phyloP scores from a whole-genome alignment of 1,140 invertebrate species.

The Propsilocerus akamusi region DNA sequence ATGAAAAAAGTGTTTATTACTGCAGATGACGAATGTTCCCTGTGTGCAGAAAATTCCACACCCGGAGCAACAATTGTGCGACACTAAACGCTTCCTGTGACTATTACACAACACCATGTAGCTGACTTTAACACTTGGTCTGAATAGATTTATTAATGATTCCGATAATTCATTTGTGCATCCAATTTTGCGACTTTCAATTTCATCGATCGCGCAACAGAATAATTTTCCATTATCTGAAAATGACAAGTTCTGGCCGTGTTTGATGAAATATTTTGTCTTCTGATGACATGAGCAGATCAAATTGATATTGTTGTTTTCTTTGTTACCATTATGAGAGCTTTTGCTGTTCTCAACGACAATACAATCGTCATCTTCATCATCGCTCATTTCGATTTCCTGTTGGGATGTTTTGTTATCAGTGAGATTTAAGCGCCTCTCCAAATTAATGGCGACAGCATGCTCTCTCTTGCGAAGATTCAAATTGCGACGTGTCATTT shows the following conservation, averaged over 20 bases:
- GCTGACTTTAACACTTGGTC: constrained; percentile 61
- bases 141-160: constrained; percentile 35
- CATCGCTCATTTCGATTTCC: not conserved
- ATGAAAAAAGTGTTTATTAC: constrained; percentile 23
- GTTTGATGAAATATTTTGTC: constrained; percentile 21
- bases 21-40: constrained; percentile 24
- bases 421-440: not conserved
- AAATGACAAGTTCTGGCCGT: constrained; percentile 11
- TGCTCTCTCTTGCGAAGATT: not conserved
- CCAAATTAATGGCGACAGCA: not conserved
- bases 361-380: not conserved
- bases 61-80: constrained; percentile 77
- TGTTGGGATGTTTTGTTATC: not conserved
- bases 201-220: constrained; percentile 52
- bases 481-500: not conserved
- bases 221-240: constrained; percentile 13
- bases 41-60: constrained; percentile 86
- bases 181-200: constrained; percentile 58
- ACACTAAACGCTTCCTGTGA: constrained; percentile 52
- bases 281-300: constrained; percentile 20
- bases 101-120: constrained; percentile 68
- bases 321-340: not conserved
- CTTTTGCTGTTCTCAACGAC: not conserved
- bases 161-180: constrained; percentile 52
- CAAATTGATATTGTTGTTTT: constrained; percentile 8